Percentiles rank a stretch among this genome's conserved stretches.
These are phyloP conservation scores for Chrosomus eos DNA, from an alignment of 2,797 vertebrate species.

Conservation along the genomic window DNA sequence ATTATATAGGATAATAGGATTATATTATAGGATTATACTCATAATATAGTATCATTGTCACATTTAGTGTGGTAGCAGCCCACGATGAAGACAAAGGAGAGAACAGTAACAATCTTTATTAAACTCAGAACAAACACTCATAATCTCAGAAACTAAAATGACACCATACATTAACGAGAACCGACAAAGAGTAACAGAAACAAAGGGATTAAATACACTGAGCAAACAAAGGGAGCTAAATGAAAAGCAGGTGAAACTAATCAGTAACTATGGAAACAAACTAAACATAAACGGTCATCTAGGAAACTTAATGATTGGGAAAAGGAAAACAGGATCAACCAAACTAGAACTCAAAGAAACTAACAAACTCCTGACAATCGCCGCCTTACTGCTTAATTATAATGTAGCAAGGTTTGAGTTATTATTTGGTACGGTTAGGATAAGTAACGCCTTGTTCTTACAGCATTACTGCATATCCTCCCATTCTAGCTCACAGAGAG, in stretches of 20 bases:
- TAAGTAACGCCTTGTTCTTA: conserved; percentile 40
- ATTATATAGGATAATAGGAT: too few species aligned
- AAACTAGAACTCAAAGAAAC: background rate
- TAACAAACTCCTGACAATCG: background rate
- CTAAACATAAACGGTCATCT: background rate
- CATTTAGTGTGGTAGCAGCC: too few species aligned
- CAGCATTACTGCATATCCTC: conserved; percentile 27
- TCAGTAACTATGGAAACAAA: background rate
- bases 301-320: background rate
- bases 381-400: too few species aligned
- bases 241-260: background rate
- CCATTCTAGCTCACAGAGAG: conserved; percentile 31
- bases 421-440: background rate
- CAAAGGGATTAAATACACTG: background rate
- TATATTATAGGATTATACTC: background rate
- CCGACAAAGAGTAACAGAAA: background rate
- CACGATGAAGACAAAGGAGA: too few species aligned
- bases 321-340: background rate
- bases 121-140: background rate
- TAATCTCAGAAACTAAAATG: background rate
- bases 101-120: too few species aligned
- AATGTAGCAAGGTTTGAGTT: background rate
- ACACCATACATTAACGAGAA: too few species aligned
- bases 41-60: background rate
- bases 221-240: background rate